Base-by-base conservation (phyloP, 2,888 invertebrate species). In the Aethes cnicana region DNA sequence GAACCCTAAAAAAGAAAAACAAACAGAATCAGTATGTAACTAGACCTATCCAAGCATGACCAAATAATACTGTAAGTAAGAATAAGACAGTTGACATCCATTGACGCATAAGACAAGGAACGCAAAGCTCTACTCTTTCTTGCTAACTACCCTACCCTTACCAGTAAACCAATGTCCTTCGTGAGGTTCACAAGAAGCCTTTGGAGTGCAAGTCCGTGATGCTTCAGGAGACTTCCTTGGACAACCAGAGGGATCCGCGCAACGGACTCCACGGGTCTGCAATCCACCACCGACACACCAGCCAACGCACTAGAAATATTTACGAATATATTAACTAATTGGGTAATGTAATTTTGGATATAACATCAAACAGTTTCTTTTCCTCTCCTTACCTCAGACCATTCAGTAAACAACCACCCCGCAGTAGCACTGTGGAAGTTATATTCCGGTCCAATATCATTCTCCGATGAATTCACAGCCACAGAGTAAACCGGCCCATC, bases 141-240 rank as follows among this genome's bases (percentile, higher is more conserved):
- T n/a, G n/a, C n/a, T n/a, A n/a, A n/a, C n/a, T n/a, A n/a, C n/a
- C n/a, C n/a, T n/a, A n/a, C n/a, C n/a, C n/a, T 61, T 70, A 90
- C 97, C 96, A 16, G 94, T 91, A 78, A 96, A 97, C 97, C 97
- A 97, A 63, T 94, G 91, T 7, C 95, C 95, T 57, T 84, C 74
- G 66, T 93, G 84, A 87, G 96, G 71, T 79, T 91, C 73, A 74
- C 94, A 96, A 47, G 88, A 82, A 30, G 88, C 80, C 50, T 91
- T 92, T 8, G 92, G 93, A 20, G 91, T 91, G 67, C 96, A 96
- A 1, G 91, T 85, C 26, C 93, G 85, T 1, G 90, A 90, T 0
- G 90, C 81, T 52, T 93, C 93, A 0, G 95, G 92, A 41, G 87
- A 81, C 63, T 72, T 81, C 58, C 84, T 90, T 57, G 91, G 90